Conservation (phyloP, 2,113 vertebrate genomes). For the Pampusana beccarii region DNA sequence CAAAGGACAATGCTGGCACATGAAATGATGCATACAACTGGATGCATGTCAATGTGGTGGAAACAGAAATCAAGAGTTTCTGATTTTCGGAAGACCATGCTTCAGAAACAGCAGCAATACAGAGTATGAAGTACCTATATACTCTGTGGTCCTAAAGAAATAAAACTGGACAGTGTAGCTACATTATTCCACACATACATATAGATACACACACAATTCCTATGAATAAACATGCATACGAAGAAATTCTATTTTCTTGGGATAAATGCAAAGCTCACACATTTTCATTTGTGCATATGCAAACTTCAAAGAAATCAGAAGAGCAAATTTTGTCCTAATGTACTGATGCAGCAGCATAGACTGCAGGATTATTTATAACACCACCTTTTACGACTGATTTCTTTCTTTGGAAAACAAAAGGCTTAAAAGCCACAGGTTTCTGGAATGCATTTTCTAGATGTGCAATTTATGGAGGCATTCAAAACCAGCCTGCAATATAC, state of each 20-base stretch:
- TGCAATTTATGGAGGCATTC: neutral
- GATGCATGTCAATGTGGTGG: neutral
- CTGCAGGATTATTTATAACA: neutral
- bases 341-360: neutral
- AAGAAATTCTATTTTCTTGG: neutral
- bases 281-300: neutral
- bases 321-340: neutral
- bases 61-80: neutral
- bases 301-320: neutral
- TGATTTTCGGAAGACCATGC: neutral
- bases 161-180: neutral
- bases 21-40: neutral
- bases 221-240: neutral
- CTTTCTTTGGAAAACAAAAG: neutral
- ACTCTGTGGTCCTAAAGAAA: neutral
- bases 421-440: constrained; percentile 2
- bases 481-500: neutral
- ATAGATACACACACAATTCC: neutral
- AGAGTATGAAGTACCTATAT: neutral
- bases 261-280: neutral
- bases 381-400: neutral
- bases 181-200: neutral
- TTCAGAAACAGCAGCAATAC: neutral
- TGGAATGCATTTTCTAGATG: neutral
- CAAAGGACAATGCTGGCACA: neutral